phyloP scores from a whole-genome alignment of 23 tunicate genomes.

The Ascidia mentula region DNA sequence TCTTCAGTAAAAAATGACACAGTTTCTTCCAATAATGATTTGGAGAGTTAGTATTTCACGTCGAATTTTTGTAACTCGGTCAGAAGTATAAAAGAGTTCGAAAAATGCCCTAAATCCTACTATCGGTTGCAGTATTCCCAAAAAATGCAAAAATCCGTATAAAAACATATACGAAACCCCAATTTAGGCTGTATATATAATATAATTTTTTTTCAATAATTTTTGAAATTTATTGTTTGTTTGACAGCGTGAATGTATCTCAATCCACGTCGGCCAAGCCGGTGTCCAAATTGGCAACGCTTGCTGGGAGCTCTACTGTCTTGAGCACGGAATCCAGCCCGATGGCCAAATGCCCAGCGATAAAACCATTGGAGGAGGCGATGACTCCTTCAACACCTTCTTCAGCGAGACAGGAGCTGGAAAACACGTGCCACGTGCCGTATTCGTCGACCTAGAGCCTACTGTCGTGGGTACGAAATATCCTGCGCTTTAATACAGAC shows the following conservation, averaged over 20 bases:
- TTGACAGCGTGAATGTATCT: slow-evolving; percentile 87
- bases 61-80: no score
- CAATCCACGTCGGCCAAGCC: slow-evolving; percentile 99
- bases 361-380: slow-evolving; percentile 96
- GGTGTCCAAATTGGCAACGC: slow-evolving; percentile 98
- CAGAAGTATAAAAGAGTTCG: no score
- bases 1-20: no score
- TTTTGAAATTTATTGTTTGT: no score
- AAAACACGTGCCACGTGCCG: slow-evolving; percentile 97
- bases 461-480: slow-evolving; percentile 80
- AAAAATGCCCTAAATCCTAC: no score
- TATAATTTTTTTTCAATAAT: no score
- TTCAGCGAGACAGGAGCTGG: slow-evolving; percentile 99
- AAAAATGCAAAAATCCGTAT: no score
- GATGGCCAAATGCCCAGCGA: slow-evolving; percentile 99
- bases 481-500: not conserved
- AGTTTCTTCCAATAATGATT: no score
- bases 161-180: no score
- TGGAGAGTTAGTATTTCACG: no score
- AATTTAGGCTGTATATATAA: no score
- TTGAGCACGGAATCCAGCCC: slow-evolving; percentile 97
- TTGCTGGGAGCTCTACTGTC: slow-evolving; percentile 98
- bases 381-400: slow-evolving; percentile 97
- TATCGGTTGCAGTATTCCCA: no score
- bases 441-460: slow-evolving; percentile 93